Percentiles rank a stretch among this genome's conserved stretches.
These are phyloP conservation scores for Aurelia aurita DNA, from an alignment of 30 jellyfish, hydroid and myxozoan genomes.

Conservation along the genomic window DNA sequence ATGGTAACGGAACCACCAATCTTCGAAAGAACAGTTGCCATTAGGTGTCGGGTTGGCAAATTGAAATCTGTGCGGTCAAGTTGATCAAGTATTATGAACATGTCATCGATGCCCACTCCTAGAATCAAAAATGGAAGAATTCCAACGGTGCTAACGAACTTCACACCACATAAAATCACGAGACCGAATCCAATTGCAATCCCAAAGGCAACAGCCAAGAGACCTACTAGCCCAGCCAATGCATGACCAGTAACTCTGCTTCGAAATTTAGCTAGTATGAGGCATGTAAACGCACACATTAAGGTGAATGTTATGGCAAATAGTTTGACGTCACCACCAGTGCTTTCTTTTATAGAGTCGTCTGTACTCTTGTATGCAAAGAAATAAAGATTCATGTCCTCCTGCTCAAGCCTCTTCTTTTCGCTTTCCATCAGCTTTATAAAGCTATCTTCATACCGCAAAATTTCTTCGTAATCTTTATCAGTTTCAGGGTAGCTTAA, in stretches of 20 bases:
- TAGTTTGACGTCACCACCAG: conserved; percentile 34
- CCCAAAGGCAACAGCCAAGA: conserved; percentile 42
- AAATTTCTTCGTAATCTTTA: conserved; percentile 1
- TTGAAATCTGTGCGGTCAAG: conserved; percentile 35
- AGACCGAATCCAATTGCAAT: conserved; percentile 55
- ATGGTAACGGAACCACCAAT: conserved; percentile 76
- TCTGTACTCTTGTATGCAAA: conserved; percentile 41
- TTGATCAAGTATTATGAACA: conserved; percentile 59
- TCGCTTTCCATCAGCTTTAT: background rate
- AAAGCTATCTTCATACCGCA: conserved; percentile 23
- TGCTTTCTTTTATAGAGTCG: conserved; percentile 52
- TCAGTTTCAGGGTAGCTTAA: conserved; percentile 19
- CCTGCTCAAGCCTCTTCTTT: background rate
- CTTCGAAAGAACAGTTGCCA: conserved; percentile 26
- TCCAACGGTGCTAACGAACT: conserved; percentile 47
- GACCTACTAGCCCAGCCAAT: conserved; percentile 46
- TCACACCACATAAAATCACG: conserved; percentile 23
- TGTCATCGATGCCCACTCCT: conserved; percentile 66
- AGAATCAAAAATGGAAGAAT: conserved; percentile 46
- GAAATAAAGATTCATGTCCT: conserved; percentile 14
- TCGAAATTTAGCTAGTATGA: conserved; percentile 18
- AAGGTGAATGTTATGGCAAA: conserved; percentile 32
- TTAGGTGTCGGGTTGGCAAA: conserved; percentile 35
- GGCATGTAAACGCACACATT: conserved; percentile 45
- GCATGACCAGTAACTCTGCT: conserved; percentile 47